Evolutionary conservation across 2,888 invertebrate genomes (phyloP).

Genomic region (Apotomis capreana): DNA sequence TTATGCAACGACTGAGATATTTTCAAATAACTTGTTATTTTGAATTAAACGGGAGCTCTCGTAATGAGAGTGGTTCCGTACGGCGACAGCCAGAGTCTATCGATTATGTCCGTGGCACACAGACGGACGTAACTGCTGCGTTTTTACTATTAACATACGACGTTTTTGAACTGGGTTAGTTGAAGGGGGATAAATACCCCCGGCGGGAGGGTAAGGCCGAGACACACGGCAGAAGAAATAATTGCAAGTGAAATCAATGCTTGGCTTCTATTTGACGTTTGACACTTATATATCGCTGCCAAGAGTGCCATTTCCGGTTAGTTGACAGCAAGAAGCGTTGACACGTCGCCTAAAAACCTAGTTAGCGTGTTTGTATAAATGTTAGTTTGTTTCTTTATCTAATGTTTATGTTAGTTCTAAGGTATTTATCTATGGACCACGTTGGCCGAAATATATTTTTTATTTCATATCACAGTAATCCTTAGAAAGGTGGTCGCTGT

Average conservation of each 20-base stretch:
- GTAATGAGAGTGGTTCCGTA: slow-evolving; percentile 26
- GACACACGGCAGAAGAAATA: not conserved
- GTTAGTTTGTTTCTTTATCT: no score
- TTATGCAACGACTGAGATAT: not conserved
- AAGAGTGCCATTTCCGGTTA: no score
- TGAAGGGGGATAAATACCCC: slow-evolving; percentile 49
- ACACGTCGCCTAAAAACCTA: no score
- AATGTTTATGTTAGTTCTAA: no score
- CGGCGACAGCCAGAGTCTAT: slow-evolving; percentile 58
- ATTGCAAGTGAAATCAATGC: not conserved
- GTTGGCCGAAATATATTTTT: no score
- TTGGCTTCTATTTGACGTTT: no score
- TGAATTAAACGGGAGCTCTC: slow-evolving; percentile 5
- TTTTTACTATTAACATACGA: not conserved
- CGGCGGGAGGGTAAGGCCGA: slow-evolving; percentile 19
- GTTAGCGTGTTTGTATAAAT: no score
- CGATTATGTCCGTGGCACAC: slow-evolving; percentile 53
- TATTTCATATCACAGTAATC: no score
- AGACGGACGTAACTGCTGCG: not conserved
- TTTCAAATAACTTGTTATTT: slow-evolving; percentile 1
- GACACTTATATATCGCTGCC: no score
- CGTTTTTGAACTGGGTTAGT: slow-evolving; percentile 35
- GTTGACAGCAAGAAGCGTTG: no score
- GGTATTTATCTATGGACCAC: no score
- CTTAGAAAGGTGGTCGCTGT: no score